phyloP scores from a whole-genome alignment of 1,140 invertebrate genomes.

The Trichonephila clavipes region DNA sequence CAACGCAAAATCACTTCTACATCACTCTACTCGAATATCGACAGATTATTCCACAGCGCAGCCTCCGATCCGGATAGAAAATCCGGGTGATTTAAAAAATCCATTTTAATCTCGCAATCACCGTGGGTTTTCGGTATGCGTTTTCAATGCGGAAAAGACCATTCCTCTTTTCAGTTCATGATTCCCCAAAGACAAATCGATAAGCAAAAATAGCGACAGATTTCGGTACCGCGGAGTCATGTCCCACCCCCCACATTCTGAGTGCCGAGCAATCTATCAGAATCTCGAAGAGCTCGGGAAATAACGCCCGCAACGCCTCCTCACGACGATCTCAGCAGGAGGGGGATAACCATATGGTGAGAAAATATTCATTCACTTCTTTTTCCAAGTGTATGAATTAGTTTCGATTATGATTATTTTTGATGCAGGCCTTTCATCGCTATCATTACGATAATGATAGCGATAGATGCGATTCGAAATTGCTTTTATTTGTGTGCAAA shows the following conservation, averaged over 20 bases:
- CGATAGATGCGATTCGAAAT: background rate
- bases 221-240: conserved; percentile 2
- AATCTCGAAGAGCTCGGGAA: background rate
- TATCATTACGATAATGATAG: background rate
- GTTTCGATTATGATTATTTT: conserved; percentile 5
- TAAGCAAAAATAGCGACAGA: conserved; percentile 67
- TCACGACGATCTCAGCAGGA: background rate
- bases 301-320: conserved; percentile 64
- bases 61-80: background rate
- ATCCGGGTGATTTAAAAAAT: background rate
- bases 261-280: conserved; percentile 56
- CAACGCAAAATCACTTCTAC: too few species aligned
- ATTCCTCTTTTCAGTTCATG: conserved; percentile 21
- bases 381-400: background rate
- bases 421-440: background rate
- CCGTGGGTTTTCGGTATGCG: background rate
- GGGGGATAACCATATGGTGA: conserved; percentile 42
- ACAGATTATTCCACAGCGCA: too few species aligned
- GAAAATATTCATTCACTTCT: conserved; percentile 2
- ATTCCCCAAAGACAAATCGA: conserved; percentile 45
- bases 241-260: conserved; percentile 48
- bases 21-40: too few species aligned
- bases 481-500: too few species aligned
- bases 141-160: conserved; percentile 10
- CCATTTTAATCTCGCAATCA: background rate